Base-by-base conservation (phyloP, 2,888 invertebrate species). In the Copidosoma aretas region DNA sequence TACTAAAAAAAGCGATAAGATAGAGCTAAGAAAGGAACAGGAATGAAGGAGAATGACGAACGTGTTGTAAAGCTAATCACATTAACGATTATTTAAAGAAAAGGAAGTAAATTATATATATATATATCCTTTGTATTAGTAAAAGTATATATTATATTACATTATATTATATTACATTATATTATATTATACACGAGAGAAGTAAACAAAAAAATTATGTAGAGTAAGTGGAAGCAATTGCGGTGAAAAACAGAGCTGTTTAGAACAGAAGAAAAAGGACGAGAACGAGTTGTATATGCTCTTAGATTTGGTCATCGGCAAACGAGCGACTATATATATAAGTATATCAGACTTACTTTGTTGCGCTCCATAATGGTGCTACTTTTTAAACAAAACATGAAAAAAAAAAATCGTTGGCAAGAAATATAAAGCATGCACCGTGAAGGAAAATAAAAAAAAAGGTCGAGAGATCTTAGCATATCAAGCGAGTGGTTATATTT, bases 391-490 rank as follows among this genome's bases (percentile, higher is more conserved):
- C 3, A 32, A 32, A 32, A 32, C 3, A 32, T 32, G 8, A 32
- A 32, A 32, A 32, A 32, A 32, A 32, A 32, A 32, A 32, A 32
- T 32, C 32, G 32, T 32, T 32, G 32, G 32, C 32, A 32, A 32
- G 8, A 32, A 32, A 32, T 32, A 32, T 32, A 8, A 32, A 32
- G 32, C 32, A 32, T 59, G 39, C 46, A 56, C 22, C 24, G 46
- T 75, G 74, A 77, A 70, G 73, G 53, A 76, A 76, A 73, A 76
- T 74, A 63, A 74, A 76, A 75, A 75, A 67, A 70, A 60, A 57
- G 69, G 59, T 67, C 58, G 58, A 68, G 67, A 76, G 77, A 76
- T 79, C 75, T 80, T 82, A 82, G 82, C 83, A 83, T 83, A 82
- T 83, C 83, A 83, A 80, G 81, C 81, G 80, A 80, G 81, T 80